Conservation (phyloP, 2,113 vertebrate species). For the Psettodes erumei region DNA sequence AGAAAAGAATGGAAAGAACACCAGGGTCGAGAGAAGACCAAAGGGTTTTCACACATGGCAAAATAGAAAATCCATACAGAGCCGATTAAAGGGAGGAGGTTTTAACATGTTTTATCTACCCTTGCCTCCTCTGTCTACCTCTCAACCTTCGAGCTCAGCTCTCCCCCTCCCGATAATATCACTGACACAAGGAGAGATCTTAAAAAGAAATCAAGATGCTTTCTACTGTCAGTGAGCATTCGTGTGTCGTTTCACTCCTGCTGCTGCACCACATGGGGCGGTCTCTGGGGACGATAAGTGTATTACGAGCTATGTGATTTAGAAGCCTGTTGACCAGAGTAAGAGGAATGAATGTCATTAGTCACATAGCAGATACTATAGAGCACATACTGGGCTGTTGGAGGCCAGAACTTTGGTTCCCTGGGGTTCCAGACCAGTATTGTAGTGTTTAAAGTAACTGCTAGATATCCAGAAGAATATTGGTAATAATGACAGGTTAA, state of each 20-base stretch:
- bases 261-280: slow-evolving; percentile 14
- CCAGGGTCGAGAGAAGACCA: neutral
- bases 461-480: too few species aligned
- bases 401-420: neutral
- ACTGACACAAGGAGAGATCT: slow-evolving; percentile 1
- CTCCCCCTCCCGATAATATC: slow-evolving; percentile 29
- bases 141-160: neutral
- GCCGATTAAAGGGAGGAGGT: slow-evolving; percentile 7
- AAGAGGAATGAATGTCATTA: slow-evolving; percentile 18
- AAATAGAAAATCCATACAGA: slow-evolving; percentile 15
- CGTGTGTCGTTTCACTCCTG: slow-evolving; percentile 21
- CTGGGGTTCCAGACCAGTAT: neutral
- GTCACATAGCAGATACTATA: slow-evolving; percentile 23
- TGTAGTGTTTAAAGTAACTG: neutral
- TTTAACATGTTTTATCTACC: neutral
- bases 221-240: neutral
- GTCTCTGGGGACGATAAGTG: slow-evolving; percentile 36
- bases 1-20: neutral
- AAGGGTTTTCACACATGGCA: neutral
- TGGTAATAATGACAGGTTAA: neutral
- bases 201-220: slow-evolving; percentile 6
- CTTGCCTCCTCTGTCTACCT: neutral
- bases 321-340: slow-evolving; percentile 34
- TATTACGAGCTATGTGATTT: slow-evolving; percentile 30
- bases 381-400: slow-evolving; percentile 21